Evolutionary conservation across 2,888 invertebrate species (phyloP), one percentile per base, ranked within the genome.

Genomic region (Galerucella nymphaeae): DNA sequence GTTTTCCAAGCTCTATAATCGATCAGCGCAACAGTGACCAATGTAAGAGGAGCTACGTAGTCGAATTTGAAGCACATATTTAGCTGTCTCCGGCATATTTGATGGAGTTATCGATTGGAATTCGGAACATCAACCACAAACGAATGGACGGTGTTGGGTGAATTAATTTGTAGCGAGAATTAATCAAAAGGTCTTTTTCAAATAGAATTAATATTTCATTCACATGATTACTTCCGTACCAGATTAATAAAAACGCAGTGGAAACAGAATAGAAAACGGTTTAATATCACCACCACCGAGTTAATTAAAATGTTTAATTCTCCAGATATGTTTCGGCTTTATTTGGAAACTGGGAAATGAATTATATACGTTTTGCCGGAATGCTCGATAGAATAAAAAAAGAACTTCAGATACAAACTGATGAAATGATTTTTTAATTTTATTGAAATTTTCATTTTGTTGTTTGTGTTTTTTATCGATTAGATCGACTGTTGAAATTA

Each of bases 171-270:
- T 30, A 50, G 30, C 64, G n/a, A 16, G 38, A 53, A 38, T 65
- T 53, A 65, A 38, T 53, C 53, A 65, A 65, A 50, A 64, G 50
- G 23, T 64, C 50, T 64, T 64, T 64, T 64, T 64, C 50, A 64
- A 64, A 64, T 64, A 64, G 23, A 64, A 64, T 64, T 48, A 64
- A 64, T 64, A 64, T 30, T 64, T 64, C 50, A 50, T 64, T 53
- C 30, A 53, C 59, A 58, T 58, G 23, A 57, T 58, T 50, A 63
- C 45, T 55, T 16, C 11, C n/a, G 64, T 8, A 55, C 48, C 16
- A 30, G 3, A 23, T 16, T 48, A 58, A 58, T 48, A 48, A 55
- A 63, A 38, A 61, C 48, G 5, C 59, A 13, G 16, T 10, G 20
- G 45, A 13, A 45, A 45, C 45, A 45, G 53, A 53, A 16, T 53